Base-by-base conservation (phyloP, 2,888 invertebrate genomes). In the Octodonta nipae region DNA sequence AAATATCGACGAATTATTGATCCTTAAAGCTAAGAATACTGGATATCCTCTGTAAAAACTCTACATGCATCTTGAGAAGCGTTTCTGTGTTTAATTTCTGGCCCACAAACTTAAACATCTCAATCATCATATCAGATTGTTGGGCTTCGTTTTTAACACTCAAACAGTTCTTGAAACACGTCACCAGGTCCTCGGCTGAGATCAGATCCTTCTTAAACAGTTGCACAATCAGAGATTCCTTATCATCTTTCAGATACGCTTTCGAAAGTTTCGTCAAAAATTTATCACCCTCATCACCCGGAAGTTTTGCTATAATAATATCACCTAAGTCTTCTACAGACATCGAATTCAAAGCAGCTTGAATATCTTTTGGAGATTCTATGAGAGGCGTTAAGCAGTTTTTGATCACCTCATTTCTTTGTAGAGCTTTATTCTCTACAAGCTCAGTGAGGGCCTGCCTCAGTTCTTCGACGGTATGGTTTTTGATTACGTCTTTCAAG, bases 101-200 rank as follows among this genome's bases (percentile, higher is more conserved):
- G 28, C 40, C 43, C 7, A 49, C 35, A 28, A 43, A 38, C 16
- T 36, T 43, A 35, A 45, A 50, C 34, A 46, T 39, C 16, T 49
- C 40, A 11, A 45, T 28, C 31, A 47, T 34, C 10, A 37, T 32
- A 10, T 46, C 38, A 6, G 35, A 36, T 15, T 33, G 36, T 15
- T 28, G 16, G 7, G 38, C 33, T 5, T 42, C 35, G n/a, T 20
- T 28, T 20, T 34, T 33, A 34, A 13, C 12, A 7, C 34, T 24
- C 15, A 39, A 27, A 24, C 30, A 37, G 4, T 28, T 31, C 26
- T 34, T 12, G 22, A 45, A 38, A 13, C 20, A 22, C n/a, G 8
- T 28, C 1, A 43, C 29, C 8, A 43, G 26, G 17, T 41, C 33
- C 12, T 7, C 26, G 2, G 34, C 12, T 10, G 33, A 22, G 5